Conservation (phyloP, 53 echinoderm and acorn worm species). For the Mesocentrotus franciscanus region DNA sequence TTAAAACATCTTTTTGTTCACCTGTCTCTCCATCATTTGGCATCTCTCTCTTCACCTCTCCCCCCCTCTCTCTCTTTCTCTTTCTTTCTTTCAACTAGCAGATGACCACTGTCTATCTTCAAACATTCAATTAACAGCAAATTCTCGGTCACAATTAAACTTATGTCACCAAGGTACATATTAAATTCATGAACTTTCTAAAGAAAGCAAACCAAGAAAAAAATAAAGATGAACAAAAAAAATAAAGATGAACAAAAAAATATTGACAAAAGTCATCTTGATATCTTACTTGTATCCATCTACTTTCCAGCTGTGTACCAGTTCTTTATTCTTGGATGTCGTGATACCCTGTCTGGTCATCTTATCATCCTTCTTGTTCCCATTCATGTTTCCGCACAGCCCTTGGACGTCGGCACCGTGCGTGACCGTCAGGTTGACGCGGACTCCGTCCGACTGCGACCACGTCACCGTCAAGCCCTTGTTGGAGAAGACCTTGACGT, state of each 20-base stretch:
- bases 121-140: too few relatives aligned
- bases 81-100: too few relatives aligned
- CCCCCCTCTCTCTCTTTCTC: too few relatives aligned
- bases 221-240: background rate
- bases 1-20: too few relatives aligned
- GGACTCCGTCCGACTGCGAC: conserved; percentile 53
- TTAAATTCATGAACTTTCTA: background rate
- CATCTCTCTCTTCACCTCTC: too few relatives aligned
- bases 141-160: too few relatives aligned
- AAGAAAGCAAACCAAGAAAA: background rate
- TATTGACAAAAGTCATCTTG: background rate
- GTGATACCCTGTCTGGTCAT: conserved; percentile 76
- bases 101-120: too few relatives aligned
- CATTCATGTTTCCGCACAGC: conserved; percentile 88
- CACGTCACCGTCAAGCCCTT: conserved; percentile 74
- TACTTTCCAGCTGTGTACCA: conserved; percentile 85
- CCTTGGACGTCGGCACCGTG: conserved; percentile 63
- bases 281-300: conserved; percentile 74
- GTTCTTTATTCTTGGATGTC: conserved; percentile 67
- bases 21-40: too few relatives aligned
- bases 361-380: conserved; percentile 73
- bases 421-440: conserved; percentile 55
- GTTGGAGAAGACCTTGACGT: conserved; percentile 65
- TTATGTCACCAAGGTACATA: too few relatives aligned
- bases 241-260: background rate